Conservation (phyloP, 2,888 invertebrate species). For the Piscicola geometra region DNA sequence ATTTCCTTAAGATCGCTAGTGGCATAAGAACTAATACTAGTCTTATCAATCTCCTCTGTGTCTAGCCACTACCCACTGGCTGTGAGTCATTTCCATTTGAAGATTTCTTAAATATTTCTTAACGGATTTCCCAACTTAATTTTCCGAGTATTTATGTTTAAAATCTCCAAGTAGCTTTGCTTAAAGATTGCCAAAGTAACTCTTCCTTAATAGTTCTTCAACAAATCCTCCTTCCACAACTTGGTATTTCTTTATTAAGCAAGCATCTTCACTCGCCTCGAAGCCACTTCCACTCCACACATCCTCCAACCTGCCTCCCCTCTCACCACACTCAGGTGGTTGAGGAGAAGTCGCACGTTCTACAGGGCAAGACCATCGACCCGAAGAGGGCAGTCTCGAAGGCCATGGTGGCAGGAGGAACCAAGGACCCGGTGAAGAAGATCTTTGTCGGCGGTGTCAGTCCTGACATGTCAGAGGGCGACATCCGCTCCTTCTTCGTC, state of each 20-base stretch:
- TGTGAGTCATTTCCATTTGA: conserved; percentile 15
- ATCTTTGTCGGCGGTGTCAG: conserved; percentile 93
- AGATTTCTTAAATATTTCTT: conserved; percentile 15
- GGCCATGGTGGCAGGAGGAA: conserved; percentile 67
- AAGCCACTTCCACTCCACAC: not conserved
- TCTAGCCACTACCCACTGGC: not conserved
- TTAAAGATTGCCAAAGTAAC: not conserved
- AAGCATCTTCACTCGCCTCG: not conserved
- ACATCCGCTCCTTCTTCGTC: conserved; percentile 84
- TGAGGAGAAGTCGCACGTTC: conserved; percentile 64
- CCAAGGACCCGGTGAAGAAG: conserved; percentile 63
- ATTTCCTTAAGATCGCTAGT: not conserved
- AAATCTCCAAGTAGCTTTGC: not conserved
- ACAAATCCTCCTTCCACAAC: not conserved
- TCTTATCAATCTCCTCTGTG: conserved; percentile 11
- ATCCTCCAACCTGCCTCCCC: not conserved
- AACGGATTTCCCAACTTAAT: not conserved
- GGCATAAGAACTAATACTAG: not conserved
- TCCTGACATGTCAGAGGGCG: conserved; percentile 84
- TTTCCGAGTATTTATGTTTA: not conserved
- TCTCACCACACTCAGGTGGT: conserved; percentile 14
- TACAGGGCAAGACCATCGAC: conserved; percentile 90
- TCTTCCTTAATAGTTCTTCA: not conserved
- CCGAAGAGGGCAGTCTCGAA: conserved; percentile 72
- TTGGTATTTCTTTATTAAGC: not conserved